phyloP scores from a whole-genome alignment of 64 coral and sea anemone genomes.

The Exaiptasia diaphana region DNA sequence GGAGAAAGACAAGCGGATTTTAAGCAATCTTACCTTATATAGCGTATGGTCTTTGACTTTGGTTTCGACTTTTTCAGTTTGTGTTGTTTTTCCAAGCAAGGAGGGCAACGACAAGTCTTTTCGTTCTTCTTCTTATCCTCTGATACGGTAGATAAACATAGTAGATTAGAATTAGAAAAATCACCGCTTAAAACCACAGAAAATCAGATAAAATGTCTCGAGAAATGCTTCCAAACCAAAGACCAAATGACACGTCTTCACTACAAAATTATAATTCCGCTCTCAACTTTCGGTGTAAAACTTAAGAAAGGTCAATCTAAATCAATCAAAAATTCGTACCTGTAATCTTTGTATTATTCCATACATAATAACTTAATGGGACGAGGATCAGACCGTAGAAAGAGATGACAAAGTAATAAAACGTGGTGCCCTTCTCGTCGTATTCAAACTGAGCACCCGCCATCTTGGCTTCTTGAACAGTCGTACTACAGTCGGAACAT shows the following conservation, averaged over 20 bases:
- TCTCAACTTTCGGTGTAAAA: neutral
- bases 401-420: slow-evolving; percentile 96
- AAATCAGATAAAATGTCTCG: neutral
- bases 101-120: slow-evolving; percentile 60
- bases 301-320: neutral
- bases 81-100: slow-evolving; percentile 74
- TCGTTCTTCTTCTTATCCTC: slow-evolving; percentile 63
- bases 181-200: neutral
- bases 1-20: too few relatives aligned
- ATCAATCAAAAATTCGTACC: slow-evolving; percentile 30
- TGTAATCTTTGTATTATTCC: slow-evolving; percentile 60
- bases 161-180: neutral
- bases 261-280: neutral
- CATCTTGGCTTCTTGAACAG: slow-evolving; percentile 86
- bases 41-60: slow-evolving; percentile 72
- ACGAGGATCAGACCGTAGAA: slow-evolving; percentile 87
- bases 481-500: too few relatives aligned
- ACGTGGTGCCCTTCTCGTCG: slow-evolving; percentile 98
- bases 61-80: slow-evolving; percentile 59
- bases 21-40: slow-evolving; percentile 73
- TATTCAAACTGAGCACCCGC: slow-evolving; percentile 99
- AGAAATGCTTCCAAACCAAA: neutral
- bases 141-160: slow-evolving; percentile 5
- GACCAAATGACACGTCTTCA: slow-evolving; percentile 14
- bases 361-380: slow-evolving; percentile 92